Evolutionary conservation across 2,888 invertebrate genomes (phyloP).

Genomic region (Euphydryas editha): DNA sequence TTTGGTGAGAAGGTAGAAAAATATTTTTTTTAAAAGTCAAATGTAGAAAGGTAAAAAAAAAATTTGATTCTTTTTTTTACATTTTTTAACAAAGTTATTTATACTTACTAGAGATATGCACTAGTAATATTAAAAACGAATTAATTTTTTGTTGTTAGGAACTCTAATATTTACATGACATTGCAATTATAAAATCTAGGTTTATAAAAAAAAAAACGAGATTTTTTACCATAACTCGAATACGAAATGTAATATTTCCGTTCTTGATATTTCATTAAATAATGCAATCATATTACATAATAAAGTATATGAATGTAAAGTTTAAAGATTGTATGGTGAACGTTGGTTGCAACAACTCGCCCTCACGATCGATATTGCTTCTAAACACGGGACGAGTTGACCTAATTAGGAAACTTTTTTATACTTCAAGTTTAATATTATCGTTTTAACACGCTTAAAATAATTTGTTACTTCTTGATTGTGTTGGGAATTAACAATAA

Average conservation of each 20-base stretch:
- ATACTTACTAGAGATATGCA: too few species aligned
- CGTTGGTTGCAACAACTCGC: conserved; percentile 39
- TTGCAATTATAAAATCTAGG: too few species aligned
- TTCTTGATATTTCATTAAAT: conserved; percentile 5
- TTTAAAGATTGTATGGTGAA: conserved; percentile 9
- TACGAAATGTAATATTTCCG: conserved; percentile 4
- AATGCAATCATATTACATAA: conserved; percentile 3
- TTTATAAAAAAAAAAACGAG: too few species aligned
- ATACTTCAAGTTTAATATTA: conserved; percentile 46
- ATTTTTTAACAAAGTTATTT: too few species aligned
- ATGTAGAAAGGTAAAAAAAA: too few species aligned
- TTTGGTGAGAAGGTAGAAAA: too few species aligned
- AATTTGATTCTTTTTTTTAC: too few species aligned
- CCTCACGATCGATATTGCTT: conserved; percentile 60
- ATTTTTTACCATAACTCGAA: neutral
- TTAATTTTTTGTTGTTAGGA: too few species aligned
- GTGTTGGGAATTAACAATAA: neutral
- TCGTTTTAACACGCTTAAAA: conserved; percentile 20
- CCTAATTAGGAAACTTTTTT: conserved; percentile 75
- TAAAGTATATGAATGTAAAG: neutral
- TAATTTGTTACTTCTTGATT: conserved; percentile 3
- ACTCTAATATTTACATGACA: too few species aligned
- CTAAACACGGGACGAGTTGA: conserved; percentile 66
- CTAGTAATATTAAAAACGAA: too few species aligned
- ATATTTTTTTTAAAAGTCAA: too few species aligned